Evolutionary conservation across 2,797 vertebrate species (phyloP).

Genomic region (Falco rusticolus): DNA sequence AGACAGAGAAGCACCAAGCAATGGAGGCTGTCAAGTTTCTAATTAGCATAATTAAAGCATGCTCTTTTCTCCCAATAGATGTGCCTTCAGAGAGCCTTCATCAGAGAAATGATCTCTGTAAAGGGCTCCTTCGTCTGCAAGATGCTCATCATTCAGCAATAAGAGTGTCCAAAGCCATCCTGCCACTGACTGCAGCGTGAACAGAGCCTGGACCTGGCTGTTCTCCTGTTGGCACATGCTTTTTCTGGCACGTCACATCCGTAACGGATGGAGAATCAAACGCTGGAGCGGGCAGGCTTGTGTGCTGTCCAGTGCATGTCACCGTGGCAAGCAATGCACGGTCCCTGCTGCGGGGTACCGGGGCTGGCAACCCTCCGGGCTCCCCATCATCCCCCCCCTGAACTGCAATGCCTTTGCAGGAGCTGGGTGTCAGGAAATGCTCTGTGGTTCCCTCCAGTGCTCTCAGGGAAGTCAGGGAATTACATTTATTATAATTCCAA

Average conservation of each 20-base stretch:
- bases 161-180: background rate
- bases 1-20: background rate
- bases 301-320: rapidly evolving
- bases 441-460: background rate
- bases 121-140: background rate
- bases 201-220: rapidly evolving
- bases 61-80: background rate
- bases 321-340: too few relatives aligned
- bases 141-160: background rate
- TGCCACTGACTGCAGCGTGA: background rate
- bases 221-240: background rate
- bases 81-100: background rate
- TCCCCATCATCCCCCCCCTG: background rate
- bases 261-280: rapidly evolving
- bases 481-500: background rate
- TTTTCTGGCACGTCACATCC: rapidly evolving
- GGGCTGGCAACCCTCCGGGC: background rate
- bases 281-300: rapidly evolving
- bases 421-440: background rate
- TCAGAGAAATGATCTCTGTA: background rate
- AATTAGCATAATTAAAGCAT: background rate
- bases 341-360: rapidly evolving
- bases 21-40: background rate
- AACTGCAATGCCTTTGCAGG: rapidly evolving
- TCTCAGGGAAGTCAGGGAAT: background rate